Evolutionary conservation across 2,113 vertebrate species (phyloP), one percentile per base, ranked within the genome.

Genomic region (Spheniscus mendiculus): DNA sequence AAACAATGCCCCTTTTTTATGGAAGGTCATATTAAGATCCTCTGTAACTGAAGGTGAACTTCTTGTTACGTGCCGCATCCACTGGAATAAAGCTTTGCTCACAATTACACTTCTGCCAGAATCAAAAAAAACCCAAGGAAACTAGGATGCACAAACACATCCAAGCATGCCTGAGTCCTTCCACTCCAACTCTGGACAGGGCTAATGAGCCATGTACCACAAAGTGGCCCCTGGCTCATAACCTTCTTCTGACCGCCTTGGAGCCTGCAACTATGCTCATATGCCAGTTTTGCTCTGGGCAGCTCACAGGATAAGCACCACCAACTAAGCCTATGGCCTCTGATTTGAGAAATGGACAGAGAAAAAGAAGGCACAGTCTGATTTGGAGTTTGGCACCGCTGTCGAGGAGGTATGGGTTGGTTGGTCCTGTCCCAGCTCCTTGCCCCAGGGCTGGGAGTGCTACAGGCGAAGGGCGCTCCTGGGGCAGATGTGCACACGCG

Each of bases 11-110:
- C 67, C 53, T 45, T 65, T 69, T 87, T 89, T 27, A 84, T 0
- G 0, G 81, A 91, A 96, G 91, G 95, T 96, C 96, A 81, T 53
- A 79, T 61, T 66, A 85, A 92, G 73, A 94, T 77, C 61, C 56
- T 81, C 72, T 89, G 66, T 56, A 66, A 89, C 47, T 87, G 85
- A 83, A 83, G 74, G 79, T 79, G 69, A 96, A 96, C 87, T 96
- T 86, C 53, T 84, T 83, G 76, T 42, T 83, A 91, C 15, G 10
- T 87, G 85, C 88, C 1, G 3, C 74, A 47, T 86, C 22, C 71
- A 61, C 52, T 89, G 83, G 56, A 73, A 67, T 59, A 56, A 74
- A 87, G 53, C 69, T 95, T 77, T 47, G 49, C 62, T 96, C 55
- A 23, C 30, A 47, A 18, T 93, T 58, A 36, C 11, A 16, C 22